These are phyloP conservation scores for Sphenopsis melanotis DNA, from an alignment of 2,797 vertebrate species.

Conservation along the genomic window DNA sequence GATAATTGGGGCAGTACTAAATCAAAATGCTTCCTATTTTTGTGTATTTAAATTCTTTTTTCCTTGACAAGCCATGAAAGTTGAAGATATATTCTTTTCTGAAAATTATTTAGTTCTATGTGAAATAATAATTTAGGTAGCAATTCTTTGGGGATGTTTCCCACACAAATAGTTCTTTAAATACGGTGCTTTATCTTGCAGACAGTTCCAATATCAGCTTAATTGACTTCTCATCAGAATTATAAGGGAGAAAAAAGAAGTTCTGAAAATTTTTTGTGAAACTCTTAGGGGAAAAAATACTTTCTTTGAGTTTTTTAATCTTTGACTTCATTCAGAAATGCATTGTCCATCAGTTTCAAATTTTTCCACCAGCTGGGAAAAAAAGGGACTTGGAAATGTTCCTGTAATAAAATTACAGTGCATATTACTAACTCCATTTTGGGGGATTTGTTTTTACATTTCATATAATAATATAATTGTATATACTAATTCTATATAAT, in stretches of 20 bases:
- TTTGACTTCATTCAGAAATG: not conserved
- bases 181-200: not conserved
- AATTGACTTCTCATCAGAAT: not conserved
- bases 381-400: not conserved
- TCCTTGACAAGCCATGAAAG: not conserved
- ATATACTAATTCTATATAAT: not conserved
- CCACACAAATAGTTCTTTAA: conserved; percentile 12
- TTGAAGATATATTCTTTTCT: not conserved
- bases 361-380: not conserved
- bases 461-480: not conserved
- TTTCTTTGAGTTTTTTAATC: not conserved
- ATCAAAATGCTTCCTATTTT: not conserved
- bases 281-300: not conserved
- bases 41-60: not conserved
- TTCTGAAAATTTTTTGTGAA: not conserved
- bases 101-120: not conserved
- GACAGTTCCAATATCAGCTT: not conserved
- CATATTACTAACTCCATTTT: not conserved
- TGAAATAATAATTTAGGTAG: not conserved
- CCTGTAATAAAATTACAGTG: not conserved
- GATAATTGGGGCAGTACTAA: not conserved
- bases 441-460: not conserved
- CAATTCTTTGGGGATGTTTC: conserved; percentile 23
- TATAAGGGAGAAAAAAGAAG: not conserved
- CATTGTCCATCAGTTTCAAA: not conserved